phyloP scores from a whole-genome alignment of 2,797 vertebrate species.

The Mycteria americana region DNA sequence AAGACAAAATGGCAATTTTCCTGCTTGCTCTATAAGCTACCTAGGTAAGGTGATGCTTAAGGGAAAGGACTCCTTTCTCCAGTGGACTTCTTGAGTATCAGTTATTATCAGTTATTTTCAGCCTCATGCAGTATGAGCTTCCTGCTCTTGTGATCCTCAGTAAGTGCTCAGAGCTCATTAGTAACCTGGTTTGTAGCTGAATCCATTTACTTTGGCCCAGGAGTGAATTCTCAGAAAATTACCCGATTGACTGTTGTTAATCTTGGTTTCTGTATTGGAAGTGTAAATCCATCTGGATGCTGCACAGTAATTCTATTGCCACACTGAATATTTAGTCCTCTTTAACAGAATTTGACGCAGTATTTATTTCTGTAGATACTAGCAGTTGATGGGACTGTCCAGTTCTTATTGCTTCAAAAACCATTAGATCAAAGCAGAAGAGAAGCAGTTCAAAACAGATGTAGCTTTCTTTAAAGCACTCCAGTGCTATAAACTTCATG shows the following conservation, averaged over 20 bases:
- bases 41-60: neutral
- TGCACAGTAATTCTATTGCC: neutral
- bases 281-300: neutral
- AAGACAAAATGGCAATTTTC: neutral
- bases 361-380: neutral
- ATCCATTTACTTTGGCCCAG: neutral
- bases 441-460: neutral
- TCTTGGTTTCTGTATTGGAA: neutral
- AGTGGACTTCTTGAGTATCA: neutral
- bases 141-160: neutral
- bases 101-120: neutral
- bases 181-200: neutral
- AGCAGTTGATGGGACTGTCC: neutral
- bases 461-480: neutral
- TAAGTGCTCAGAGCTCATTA: neutral
- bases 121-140: rapidly evolving
- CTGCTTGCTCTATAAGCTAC: neutral
- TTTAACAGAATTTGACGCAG: neutral
- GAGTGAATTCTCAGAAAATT: neutral
- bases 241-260: neutral
- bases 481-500: neutral
- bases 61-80: neutral
- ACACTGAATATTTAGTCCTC: neutral
- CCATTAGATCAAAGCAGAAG: neutral
- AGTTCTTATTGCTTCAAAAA: neutral